Base-by-base conservation (phyloP, 2,797 vertebrate species). In the Semaprochilodus insignis region DNA sequence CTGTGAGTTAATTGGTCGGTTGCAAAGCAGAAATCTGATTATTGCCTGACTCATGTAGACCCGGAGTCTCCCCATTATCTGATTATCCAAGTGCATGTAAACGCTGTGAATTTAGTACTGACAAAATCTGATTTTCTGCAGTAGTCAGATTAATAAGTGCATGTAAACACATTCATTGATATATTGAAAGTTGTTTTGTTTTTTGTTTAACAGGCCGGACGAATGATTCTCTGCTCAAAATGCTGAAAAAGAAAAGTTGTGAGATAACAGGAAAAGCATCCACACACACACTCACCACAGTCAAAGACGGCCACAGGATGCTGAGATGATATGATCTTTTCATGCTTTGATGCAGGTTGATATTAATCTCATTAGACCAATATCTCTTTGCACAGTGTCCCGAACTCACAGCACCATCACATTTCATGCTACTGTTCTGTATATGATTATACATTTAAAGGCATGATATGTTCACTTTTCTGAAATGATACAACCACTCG, bases 331-430 rank as follows among this genome's bases (percentile, higher is more conserved):
- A 79, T 74, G 31, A 81, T 79, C 59, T 79, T 67, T 51, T 78
- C 78, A 66, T 69, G 74, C 60, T 54, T 27, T 69, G 74, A 62
- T 44, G 79, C 80, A 75, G 72, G 52, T 75, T 40, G 75, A 27
- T 71, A 81, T 85, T 83, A 76, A 85, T 85, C 75, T 74, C 60
- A 81, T 81, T 77, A 87, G 55, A 60, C 31, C 72, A 59, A 48
- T 62, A 44, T 67, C n/a, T 81, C 51, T 17, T 74, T 4, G 40
- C n/a, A 77, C 40, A 74, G 67, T 63, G 23, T 82, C 71, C 8
- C 54, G 65, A 67, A 59, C 27, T 48, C 31, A 14, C 57, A 55
- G 66, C 55, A 71, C 13, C 80, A 54, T 83, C 81, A 76, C 11
- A 74, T 78, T 83, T 81, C 83, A 85, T 74, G 70, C 80, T 48